Evolutionary conservation across 2,113 vertebrate genomes (phyloP).

Genomic region (Pontoporia blainvillei): DNA sequence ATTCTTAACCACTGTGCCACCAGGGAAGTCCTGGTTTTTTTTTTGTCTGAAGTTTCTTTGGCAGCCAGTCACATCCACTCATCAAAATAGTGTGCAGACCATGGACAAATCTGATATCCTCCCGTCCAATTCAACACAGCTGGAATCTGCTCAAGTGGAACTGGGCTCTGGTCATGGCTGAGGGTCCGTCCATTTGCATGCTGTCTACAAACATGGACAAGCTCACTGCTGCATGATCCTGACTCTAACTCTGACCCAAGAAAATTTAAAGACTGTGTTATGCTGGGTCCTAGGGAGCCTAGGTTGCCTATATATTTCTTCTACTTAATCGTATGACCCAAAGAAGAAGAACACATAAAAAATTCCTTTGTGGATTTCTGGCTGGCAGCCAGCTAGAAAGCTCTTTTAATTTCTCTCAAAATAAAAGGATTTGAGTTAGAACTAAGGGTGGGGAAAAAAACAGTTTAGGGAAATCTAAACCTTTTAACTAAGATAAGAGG

Average conservation of each 20-base stretch:
- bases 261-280: not conserved
- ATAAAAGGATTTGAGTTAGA: not conserved
- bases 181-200: not conserved
- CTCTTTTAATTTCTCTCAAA: constrained; percentile 29
- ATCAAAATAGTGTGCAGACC: not conserved
- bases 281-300: not conserved
- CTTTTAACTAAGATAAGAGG: not conserved
- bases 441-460: not conserved
- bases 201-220: not conserved
- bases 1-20: too few relatives aligned
- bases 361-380: not conserved
- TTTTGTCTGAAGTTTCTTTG: not conserved
- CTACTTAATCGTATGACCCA: not conserved
- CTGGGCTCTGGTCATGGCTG: not conserved
- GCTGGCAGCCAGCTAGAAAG: not conserved
- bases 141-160: not conserved
- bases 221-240: fast-evolving
- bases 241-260: not conserved
- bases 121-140: not conserved
- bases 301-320: not conserved
- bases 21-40: too few relatives aligned
- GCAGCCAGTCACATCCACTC: not conserved
- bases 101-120: not conserved
- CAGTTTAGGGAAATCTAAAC: not conserved
- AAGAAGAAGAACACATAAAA: not conserved